Percentiles rank a stretch among this genome's conserved stretches.
phyloP scores from a whole-genome alignment of 2,888 invertebrate species.

The Drosophila sordidapex region DNA sequence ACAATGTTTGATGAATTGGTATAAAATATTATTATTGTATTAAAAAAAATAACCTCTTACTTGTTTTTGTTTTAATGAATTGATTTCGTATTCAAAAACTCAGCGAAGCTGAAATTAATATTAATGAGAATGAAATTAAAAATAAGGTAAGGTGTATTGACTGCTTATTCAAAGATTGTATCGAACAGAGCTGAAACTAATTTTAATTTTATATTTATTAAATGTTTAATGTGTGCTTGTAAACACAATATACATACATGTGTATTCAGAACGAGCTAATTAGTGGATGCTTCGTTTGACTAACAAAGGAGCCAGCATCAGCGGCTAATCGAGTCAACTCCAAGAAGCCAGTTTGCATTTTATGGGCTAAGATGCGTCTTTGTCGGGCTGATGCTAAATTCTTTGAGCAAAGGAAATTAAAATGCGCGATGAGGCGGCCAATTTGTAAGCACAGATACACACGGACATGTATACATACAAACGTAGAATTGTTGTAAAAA shows the following conservation, averaged over 20 bases:
- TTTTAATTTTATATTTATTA: neutral
- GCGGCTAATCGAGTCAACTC: conserved; percentile 27
- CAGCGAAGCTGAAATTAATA: neutral
- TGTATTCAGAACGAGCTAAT: neutral
- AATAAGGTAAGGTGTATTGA: neutral
- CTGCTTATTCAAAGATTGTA: no score
- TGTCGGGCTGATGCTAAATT: conserved; percentile 14
- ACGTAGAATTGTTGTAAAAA: conserved; percentile 36
- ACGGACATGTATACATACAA: neutral
- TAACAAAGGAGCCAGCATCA: neutral
- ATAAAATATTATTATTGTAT: no score
- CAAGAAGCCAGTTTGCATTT: conserved; percentile 11
- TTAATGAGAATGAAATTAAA: neutral
- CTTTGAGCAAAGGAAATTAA: conserved; percentile 51
- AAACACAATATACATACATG: neutral
- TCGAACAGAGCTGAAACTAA: neutral
- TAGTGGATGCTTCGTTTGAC: neutral
- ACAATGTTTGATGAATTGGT: neutral
- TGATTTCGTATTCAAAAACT: neutral
- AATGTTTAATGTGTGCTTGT: neutral
- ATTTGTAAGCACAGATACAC: conserved; percentile 30
- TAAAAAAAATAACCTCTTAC: neutral
- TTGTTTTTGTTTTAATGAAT: neutral
- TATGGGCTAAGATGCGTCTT: conserved; percentile 8
- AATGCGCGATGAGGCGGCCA: conserved; percentile 30